Conservation (phyloP, 2,113 vertebrate genomes). For the Limnothrissa miodon region DNA sequence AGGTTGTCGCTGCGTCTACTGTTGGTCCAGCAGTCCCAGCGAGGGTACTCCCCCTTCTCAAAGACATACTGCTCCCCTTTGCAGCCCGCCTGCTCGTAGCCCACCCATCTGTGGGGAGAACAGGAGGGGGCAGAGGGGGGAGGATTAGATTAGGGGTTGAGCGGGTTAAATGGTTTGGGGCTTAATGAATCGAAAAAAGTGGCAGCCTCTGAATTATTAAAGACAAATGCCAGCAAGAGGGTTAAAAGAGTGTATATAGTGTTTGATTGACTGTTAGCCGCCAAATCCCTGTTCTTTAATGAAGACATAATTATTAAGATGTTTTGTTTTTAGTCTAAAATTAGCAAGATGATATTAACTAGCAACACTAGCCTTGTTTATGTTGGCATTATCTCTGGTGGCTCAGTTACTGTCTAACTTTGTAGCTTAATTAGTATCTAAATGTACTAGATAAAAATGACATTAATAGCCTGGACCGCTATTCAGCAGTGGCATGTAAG, state of each 20-base stretch:
- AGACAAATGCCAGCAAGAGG: neutral
- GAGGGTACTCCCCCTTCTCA: slow-evolving; percentile 97
- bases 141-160: neutral
- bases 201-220: neutral
- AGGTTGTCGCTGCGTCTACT: slow-evolving; percentile 87
- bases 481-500: neutral
- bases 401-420: neutral
- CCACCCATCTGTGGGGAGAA: slow-evolving; percentile 84
- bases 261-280: neutral
- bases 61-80: slow-evolving; percentile 98
- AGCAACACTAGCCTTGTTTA: neutral
- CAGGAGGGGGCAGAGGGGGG: neutral
- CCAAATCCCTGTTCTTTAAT: neutral
- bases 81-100: slow-evolving; percentile 88
- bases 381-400: neutral
- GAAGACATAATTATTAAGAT: neutral
- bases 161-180: neutral
- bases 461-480: neutral
- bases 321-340: neutral
- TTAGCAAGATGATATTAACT: neutral
- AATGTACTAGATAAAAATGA: neutral
- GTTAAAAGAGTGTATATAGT: neutral
- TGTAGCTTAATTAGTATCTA: neutral
- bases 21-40: slow-evolving; percentile 98
- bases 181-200: slow-evolving; percentile 7